These are phyloP conservation scores for Dynastes hyllus DNA, from an alignment of 2,888 invertebrate species.

Conservation along the genomic window DNA sequence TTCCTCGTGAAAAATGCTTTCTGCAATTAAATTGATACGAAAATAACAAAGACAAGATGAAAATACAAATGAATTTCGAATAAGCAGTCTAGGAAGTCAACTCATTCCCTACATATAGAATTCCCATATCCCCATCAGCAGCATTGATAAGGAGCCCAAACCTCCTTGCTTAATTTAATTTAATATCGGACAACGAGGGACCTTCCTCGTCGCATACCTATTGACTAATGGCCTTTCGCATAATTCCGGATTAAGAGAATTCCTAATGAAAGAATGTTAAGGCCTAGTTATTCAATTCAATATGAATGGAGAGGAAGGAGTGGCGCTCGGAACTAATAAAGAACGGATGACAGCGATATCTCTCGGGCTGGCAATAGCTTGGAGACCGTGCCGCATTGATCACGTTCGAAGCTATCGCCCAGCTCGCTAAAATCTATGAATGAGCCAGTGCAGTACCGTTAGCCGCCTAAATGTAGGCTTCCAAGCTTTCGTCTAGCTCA, in stretches of 20 bases:
- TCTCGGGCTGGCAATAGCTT: background rate
- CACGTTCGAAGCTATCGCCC: conserved; percentile 10
- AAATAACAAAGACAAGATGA: too few species aligned
- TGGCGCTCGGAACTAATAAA: conserved; percentile 52
- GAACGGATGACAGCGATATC: conserved; percentile 30
- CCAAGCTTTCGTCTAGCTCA: conserved; percentile 60
- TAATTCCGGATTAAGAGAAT: conserved; percentile 53
- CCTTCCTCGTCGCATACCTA: conserved; percentile 30
- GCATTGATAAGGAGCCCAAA: too few species aligned
- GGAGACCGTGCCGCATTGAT: conserved; percentile 41
- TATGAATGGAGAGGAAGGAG: conserved; percentile 44
- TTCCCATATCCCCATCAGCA: too few species aligned
- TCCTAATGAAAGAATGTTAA: conserved; percentile 53
- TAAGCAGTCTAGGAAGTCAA: too few species aligned
- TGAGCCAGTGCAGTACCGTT: conserved; percentile 49
- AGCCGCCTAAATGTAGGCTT: conserved; percentile 20
- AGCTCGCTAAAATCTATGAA: conserved; percentile 45
- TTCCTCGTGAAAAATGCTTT: too few species aligned
- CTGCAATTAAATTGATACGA: too few species aligned
- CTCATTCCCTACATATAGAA: too few species aligned
- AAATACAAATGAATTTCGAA: too few species aligned
- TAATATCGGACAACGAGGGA: conserved; percentile 24
- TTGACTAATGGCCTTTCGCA: conserved; percentile 47
- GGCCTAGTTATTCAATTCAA: conserved; percentile 54
- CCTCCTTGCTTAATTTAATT: conserved; percentile 14